A percentile compares a stretch with the other conserved stretches of the same genome.
These are phyloP conservation scores for Ictidomys tridecemlineatus DNA, from an alignment of 2,113 vertebrate genomes.

Conservation along the genomic window DNA sequence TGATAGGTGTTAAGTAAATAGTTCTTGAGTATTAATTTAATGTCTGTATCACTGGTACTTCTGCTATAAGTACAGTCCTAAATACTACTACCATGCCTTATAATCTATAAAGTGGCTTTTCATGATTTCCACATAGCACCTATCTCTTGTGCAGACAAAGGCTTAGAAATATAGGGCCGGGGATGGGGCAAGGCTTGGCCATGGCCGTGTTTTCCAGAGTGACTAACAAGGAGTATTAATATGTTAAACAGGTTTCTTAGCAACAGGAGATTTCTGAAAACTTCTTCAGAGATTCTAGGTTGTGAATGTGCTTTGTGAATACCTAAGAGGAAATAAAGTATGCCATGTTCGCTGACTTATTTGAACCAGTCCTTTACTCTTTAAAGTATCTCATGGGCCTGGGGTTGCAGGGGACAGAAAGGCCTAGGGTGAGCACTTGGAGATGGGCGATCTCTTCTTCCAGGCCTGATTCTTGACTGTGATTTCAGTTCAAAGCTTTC, in stretches of 20 bases:
- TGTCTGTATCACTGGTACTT: neutral
- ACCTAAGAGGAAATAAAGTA: neutral
- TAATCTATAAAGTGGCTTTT: neutral
- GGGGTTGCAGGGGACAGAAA: neutral
- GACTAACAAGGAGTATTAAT: neutral
- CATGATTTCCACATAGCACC: neutral
- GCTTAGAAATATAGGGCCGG: neutral
- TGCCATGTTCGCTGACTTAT: neutral
- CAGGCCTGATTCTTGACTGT: neutral
- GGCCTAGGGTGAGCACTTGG: neutral
- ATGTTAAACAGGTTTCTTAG: conserved; percentile 39
- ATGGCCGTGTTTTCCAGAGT: neutral
- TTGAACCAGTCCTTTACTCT: neutral
- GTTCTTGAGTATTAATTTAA: neutral
- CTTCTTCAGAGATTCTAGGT: conserved; percentile 2
- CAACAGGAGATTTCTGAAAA: neutral
- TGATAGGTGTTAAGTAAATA: neutral
- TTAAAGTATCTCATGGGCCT: neutral
- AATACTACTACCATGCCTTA: neutral
- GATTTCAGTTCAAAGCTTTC: neutral
- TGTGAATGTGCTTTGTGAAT: conserved; percentile 37
- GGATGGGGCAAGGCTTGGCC: neutral
- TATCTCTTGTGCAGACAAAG: neutral
- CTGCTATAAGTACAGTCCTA: neutral
- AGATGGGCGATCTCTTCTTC: neutral